phyloP scores from a whole-genome alignment of 2,888 invertebrate genomes.

The Cephonodes hylas region DNA sequence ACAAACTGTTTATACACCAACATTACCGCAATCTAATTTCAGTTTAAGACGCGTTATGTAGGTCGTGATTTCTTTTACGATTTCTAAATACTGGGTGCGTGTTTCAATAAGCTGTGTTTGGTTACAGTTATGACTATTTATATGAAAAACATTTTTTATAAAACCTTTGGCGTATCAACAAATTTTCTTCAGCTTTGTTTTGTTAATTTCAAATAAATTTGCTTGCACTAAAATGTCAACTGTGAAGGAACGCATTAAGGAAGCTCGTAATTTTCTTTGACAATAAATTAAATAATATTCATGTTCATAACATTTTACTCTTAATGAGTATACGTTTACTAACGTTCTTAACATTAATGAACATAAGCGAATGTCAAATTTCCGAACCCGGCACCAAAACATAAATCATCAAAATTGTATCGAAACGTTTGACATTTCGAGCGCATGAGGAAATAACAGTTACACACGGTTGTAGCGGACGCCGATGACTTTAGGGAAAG shows the following conservation, averaged over 20 bases:
- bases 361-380: not conserved
- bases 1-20: conserved; percentile 43
- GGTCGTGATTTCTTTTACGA: conserved; percentile 47
- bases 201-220: not conserved
- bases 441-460: conserved; percentile 56
- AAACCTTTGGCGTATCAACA: not conserved
- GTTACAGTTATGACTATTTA: not conserved
- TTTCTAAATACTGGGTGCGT: not conserved
- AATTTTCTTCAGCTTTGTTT: not conserved
- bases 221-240: not conserved
- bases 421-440: conserved; percentile 57
- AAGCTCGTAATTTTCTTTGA: not conserved
- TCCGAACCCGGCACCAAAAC: conserved; percentile 17
- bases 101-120: not conserved
- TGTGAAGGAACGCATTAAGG: not conserved
- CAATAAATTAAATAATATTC: not conserved
- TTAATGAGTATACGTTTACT: not conserved
- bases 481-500: conserved; percentile 34
- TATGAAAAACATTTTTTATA: not conserved
- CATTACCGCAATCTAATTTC: conserved; percentile 66
- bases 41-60: conserved; percentile 58
- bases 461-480: conserved; percentile 35
- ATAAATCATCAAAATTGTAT: conserved; percentile 35
- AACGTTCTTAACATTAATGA: not conserved
- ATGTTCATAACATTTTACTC: not conserved